Percentiles rank a stretch among this genome's conserved stretches.
phyloP scores from a whole-genome alignment of 2,113 vertebrate species.

The Acinonyx jubatus region DNA sequence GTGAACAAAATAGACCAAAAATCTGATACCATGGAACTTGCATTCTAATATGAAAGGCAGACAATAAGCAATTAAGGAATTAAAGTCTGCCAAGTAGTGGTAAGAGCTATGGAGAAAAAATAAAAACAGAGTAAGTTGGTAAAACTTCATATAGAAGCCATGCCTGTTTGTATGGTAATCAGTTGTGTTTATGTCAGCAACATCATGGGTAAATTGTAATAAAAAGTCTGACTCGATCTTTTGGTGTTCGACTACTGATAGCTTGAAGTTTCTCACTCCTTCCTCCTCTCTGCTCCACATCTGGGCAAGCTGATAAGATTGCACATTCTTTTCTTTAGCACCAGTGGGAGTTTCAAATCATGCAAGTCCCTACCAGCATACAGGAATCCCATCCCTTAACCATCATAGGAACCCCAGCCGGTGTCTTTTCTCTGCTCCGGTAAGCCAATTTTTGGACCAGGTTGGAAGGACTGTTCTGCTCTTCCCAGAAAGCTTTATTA shows the following conservation, averaged over 20 bases:
- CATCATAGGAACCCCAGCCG: background rate
- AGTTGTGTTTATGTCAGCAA: background rate
- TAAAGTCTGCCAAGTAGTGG: background rate
- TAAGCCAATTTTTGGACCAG: background rate
- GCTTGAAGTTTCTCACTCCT: background rate
- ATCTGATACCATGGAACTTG: background rate
- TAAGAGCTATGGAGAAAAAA: background rate
- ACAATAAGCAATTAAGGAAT: background rate
- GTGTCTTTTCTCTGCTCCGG: background rate
- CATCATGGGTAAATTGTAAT: background rate
- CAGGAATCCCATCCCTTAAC: background rate
- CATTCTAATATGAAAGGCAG: background rate
- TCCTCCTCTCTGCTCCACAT: background rate
- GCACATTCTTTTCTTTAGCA: background rate
- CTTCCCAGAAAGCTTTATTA: background rate
- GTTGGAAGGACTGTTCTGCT: background rate
- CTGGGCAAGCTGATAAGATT: background rate
- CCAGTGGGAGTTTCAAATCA: background rate
- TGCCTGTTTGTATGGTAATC: background rate
- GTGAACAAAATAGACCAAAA: background rate
- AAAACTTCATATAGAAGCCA: background rate
- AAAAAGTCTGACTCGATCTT: background rate
- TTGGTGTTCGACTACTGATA: background rate
- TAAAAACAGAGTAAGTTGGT: background rate
- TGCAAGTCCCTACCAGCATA: background rate